Percentiles rank a stretch among this genome's conserved stretches.
Conservation (phyloP, 2,113 vertebrate species). For the Jacana jacana region DNA sequence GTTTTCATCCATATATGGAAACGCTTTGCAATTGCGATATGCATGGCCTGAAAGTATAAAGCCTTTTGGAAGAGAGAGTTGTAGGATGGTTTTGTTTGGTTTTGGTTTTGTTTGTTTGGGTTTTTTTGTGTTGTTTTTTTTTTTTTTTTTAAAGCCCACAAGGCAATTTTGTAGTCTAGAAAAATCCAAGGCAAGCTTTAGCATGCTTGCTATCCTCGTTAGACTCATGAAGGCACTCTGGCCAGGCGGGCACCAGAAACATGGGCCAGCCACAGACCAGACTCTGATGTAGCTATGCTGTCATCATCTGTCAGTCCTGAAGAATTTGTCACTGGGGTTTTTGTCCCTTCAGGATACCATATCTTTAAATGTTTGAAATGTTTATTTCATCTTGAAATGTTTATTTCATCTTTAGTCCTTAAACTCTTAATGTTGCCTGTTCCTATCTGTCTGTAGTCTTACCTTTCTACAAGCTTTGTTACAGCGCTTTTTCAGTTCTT, state of each 20-base stretch:
- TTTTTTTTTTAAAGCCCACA: not conserved
- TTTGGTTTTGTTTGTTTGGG: too few relatives aligned
- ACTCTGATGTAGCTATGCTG: not conserved
- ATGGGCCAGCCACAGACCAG: not conserved
- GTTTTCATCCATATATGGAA: not conserved
- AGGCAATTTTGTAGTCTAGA: not conserved
- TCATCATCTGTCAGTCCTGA: not conserved
- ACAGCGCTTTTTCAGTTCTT: not conserved
- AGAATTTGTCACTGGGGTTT: not conserved
- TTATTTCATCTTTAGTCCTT: not conserved
- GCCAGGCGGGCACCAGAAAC: not conserved
- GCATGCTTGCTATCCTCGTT: not conserved
- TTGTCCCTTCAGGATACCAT: not conserved
- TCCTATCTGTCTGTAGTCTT: not conserved
- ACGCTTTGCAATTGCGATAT: not conserved
- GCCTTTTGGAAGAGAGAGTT: not conserved
- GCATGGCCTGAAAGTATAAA: not conserved
- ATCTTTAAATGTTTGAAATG: not conserved
- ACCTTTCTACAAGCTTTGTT: not conserved
- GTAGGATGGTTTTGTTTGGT: too few relatives aligned
- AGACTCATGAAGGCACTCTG: not conserved
- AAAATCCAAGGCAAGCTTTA: not conserved
- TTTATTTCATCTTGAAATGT: not conserved
- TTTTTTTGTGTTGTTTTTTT: too few relatives aligned
- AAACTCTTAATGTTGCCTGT: not conserved